These are phyloP conservation scores for Plectropomus leopardus DNA, from an alignment of 2,113 vertebrate genomes.

Conservation along the genomic window DNA sequence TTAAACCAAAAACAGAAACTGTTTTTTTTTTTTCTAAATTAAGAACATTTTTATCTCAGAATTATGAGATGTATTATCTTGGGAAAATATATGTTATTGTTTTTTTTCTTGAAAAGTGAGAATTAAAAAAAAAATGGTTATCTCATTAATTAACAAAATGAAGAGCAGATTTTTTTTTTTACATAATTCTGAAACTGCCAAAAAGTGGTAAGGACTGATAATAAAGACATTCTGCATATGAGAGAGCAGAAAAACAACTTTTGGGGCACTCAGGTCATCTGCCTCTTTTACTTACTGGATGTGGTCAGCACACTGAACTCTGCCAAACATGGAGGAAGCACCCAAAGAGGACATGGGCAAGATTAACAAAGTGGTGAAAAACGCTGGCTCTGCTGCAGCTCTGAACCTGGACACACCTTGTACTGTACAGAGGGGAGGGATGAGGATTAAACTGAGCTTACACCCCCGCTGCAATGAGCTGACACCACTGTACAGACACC, in stretches of 20 bases:
- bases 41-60: no score
- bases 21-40: no score
- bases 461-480: conserved; percentile 21
- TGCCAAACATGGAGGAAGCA: not conserved
- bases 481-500: conserved; percentile 18
- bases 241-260: not conserved
- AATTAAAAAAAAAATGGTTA: no score
- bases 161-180: no score
- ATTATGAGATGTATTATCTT: no score
- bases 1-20: no score
- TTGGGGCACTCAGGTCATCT: no score
- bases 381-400: conserved; percentile 34
- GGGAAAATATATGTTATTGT: no score
- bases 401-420: conserved; percentile 22
- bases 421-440: conserved; percentile 13
- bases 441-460: conserved; percentile 43
- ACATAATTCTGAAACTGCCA: no score
- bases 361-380: conserved; percentile 25
- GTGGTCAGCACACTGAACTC: not conserved
- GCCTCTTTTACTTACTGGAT: not conserved
- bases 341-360: not conserved
- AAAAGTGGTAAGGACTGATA: not conserved
- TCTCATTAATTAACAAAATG: no score
- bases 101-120: no score
- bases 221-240: not conserved